Base-by-base conservation (phyloP, 2,888 invertebrate genomes). In the Agonopterix alstromeriana region DNA sequence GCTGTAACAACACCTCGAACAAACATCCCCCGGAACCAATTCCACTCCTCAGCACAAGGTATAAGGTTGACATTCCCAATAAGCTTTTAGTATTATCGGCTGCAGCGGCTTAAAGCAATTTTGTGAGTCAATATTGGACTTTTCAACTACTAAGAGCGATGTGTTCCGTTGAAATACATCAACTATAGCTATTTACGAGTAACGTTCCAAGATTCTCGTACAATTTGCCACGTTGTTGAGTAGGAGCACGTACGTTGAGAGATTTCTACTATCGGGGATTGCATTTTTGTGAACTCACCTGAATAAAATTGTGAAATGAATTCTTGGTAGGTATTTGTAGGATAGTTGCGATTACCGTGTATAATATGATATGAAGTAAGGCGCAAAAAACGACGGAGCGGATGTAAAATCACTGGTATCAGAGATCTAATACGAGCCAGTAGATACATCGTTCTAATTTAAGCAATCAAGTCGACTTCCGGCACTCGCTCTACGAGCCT, bases 71-170 rank as follows among this genome's bases (percentile, higher is more conserved):
- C 68, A 79, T 75, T 85, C 57, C 67, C 65, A 77, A 75, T 75
- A 67, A 70, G 65, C 67, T 63, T 66, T 61, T 53, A 63, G 68
- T 73, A 77, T 81, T 79, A 84, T 83, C 77, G 73, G 61, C 70
- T 79, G 77, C 77, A 77, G 59, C 70, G 77, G 74, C 80, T 83
- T 84, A 82, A 81, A 83, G 82, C 82, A 85, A 87, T 85, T 86
- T 84, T 78, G 77, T 68, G 71, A 77, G 82, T 85, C 79, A 86
- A 87, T 85, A 86, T 86, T 85, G 77, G 76, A 81, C 75, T 82
- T 83, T 78, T 77, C 76, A 81, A 80, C 71, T 70, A 27, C 27
- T 66, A 68, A 71, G 69, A 73, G 67, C 76, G 76, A 77, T 78
- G 83, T 79, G 80, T 79, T 76, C 73, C 70, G 67, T 64, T 65